Evolutionary conservation across 2,888 invertebrate species (phyloP).

Genomic region (Leptarthrus brevirostris): DNA sequence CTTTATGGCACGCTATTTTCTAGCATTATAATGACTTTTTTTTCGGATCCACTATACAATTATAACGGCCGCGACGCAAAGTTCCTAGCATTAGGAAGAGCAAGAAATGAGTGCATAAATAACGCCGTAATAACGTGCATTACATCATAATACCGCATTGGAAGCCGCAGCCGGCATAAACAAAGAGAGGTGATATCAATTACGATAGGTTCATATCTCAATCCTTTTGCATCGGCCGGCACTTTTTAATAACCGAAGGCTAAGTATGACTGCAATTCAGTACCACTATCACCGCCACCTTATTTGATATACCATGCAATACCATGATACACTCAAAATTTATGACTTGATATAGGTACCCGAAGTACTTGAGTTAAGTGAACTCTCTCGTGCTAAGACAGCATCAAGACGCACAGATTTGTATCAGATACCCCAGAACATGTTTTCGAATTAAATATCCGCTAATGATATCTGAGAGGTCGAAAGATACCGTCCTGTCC

Average conservation of each 20-base stretch:
- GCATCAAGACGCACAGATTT: conserved; percentile 53
- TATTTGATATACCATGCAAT: conserved; percentile 47
- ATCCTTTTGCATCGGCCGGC: conserved; percentile 29
- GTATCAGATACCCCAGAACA: conserved; percentile 53
- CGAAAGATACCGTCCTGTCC: conserved; percentile 29
- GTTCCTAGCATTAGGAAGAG: background rate
- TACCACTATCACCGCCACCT: conserved; percentile 48
- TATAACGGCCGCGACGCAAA: conserved; percentile 4
- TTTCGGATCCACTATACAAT: background rate
- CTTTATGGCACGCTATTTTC: background rate
- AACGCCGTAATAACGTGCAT: conserved; percentile 35
- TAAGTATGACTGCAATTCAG: conserved; percentile 45
- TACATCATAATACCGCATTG: conserved; percentile 25
- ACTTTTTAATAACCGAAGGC: conserved; percentile 44
- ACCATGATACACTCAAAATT: conserved; percentile 41
- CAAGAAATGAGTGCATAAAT: background rate
- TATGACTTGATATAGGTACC: conserved; percentile 27
- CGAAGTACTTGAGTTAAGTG: conserved; percentile 49
- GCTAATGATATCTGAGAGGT: conserved; percentile 53
- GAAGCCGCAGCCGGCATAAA: conserved; percentile 19
- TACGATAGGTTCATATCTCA: conserved; percentile 45
- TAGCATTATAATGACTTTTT: conserved; percentile 13
- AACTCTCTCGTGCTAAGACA: conserved; percentile 53
- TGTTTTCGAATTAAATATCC: conserved; percentile 54
- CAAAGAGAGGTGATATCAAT: conserved; percentile 42